phyloP scores from a whole-genome alignment of 2,888 invertebrate genomes.

The Acrocyrtus sp. region DNA sequence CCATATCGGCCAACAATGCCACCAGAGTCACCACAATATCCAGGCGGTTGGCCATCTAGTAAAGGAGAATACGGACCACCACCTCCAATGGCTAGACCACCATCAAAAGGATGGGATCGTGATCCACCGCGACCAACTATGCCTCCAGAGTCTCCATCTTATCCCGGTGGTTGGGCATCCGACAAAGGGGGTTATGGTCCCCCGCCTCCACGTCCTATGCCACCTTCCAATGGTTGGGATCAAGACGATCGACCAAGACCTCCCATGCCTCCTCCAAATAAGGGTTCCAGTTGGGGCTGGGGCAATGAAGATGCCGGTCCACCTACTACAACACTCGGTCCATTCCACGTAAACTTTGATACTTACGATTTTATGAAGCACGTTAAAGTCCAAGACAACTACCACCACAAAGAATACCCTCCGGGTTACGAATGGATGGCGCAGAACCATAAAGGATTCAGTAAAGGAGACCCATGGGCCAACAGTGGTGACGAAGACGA shows the following conservation, averaged over 20 bases:
- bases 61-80: background rate
- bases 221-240: background rate
- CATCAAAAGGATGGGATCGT: conserved; percentile 4
- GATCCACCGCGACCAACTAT: conserved; percentile 4
- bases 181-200: background rate
- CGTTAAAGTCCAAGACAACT: conserved; percentile 30
- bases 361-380: conserved; percentile 44
- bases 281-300: conserved; percentile 19
- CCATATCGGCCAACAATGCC: background rate
- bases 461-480: conserved; percentile 32
- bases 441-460: conserved; percentile 7
- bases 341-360: conserved; percentile 43
- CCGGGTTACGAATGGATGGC: conserved; percentile 39
- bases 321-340: conserved; percentile 17
- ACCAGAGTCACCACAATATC: conserved; percentile 4
- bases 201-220: background rate
- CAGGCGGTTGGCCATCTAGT: conserved; percentile 7
- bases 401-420: conserved; percentile 44
- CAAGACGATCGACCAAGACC: conserved; percentile 12
- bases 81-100: background rate
- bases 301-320: conserved; percentile 16
- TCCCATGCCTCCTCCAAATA: conserved; percentile 11
- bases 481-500: conserved; percentile 27
- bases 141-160: background rate
- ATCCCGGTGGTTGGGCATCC: conserved; percentile 14